Percentiles rank a stretch among this genome's conserved stretches.
Evolutionary conservation across 2,888 invertebrate species (phyloP).

Genomic region (Drosophila pseudotakahashii): DNA sequence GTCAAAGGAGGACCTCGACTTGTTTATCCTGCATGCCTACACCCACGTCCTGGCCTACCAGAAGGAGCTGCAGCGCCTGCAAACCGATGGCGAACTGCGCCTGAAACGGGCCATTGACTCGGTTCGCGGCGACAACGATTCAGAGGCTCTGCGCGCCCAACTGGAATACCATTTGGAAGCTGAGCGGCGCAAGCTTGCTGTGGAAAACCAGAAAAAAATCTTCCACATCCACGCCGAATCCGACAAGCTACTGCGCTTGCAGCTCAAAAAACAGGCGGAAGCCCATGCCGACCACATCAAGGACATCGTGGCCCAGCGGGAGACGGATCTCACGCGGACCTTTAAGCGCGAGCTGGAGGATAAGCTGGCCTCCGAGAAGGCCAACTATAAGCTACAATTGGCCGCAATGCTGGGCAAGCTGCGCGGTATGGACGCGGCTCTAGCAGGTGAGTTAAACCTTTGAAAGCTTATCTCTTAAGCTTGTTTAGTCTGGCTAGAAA

Average conservation of each 20-base stretch:
- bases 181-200: conserved; percentile 88
- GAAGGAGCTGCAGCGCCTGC: conserved; percentile 90
- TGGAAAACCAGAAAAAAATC: conserved; percentile 89
- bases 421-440: conserved; percentile 90
- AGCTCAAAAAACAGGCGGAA: conserved; percentile 93
- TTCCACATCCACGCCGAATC: conserved; percentile 88
- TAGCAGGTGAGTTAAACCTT: conserved; percentile 87
- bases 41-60: conserved; percentile 91
- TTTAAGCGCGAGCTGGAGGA: conserved; percentile 88
- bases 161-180: conserved; percentile 89
- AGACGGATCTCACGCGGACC: conserved; percentile 85
- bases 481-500: conserved; percentile 23
- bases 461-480: not conserved
- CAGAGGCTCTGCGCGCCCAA: conserved; percentile 85
- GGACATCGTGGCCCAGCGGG: conserved; percentile 87
- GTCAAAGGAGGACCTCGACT: conserved; percentile 88
- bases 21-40: conserved; percentile 92
- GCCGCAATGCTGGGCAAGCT: conserved; percentile 90
- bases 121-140: conserved; percentile 86
- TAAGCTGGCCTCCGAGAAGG: conserved; percentile 88
- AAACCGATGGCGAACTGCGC: conserved; percentile 87
- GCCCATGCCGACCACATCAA: conserved; percentile 93
- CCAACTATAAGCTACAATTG: conserved; percentile 89
- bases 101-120: conserved; percentile 88
- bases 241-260: conserved; percentile 90